Base-by-base conservation (phyloP, 2,888 invertebrate species). In the Alcis repandata region DNA sequence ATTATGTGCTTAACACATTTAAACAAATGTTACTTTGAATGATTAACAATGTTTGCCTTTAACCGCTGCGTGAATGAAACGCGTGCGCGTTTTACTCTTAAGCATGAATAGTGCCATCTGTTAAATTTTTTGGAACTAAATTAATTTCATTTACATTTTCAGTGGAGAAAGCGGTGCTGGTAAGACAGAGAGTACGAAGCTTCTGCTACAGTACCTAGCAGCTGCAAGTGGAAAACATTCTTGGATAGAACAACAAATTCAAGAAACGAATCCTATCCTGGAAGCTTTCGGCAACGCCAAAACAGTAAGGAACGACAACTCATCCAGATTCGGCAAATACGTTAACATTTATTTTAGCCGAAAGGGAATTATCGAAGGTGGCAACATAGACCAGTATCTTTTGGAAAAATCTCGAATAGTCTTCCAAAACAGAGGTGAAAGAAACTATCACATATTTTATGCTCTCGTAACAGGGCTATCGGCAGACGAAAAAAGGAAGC, bases 241-340 rank as follows among this genome's bases (percentile, higher is more conserved):
- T 0, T 98, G 98, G 98, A 98, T 99, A 67, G 99, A 99, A 87
- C 98, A 99, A 82, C 99, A 99, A 88, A 98, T 99, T 66, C 95
- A 99, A 71, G 98, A 99, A 90, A 97, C 99, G 0, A 99, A 99
- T 94, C 98, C 99, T 0, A 98, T 99, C 74, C 94, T 99, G 82
- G 99, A 99, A 95, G 99, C 99, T 0, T 99, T 99, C 83, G 99
- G 99, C 60, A 99, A 99, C 90, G 98, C 99, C 0, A 98, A 98
- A 93, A 99, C 99, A 0, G 96, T 98, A 11, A 95, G 97, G 59
- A 99, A 99, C 84, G 98, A 99, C 86, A 99, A 99, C 88, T 99
- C 99, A 0, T 98, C 98, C 17, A 94, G 99, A 70, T 99, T 99
- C 81, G 99, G 99, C 59, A 99, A 99, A 90, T 99, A 98, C 85